These are phyloP conservation scores for Protonibea diacanthus DNA, from an alignment of 2,797 vertebrate species.

Conservation along the genomic window DNA sequence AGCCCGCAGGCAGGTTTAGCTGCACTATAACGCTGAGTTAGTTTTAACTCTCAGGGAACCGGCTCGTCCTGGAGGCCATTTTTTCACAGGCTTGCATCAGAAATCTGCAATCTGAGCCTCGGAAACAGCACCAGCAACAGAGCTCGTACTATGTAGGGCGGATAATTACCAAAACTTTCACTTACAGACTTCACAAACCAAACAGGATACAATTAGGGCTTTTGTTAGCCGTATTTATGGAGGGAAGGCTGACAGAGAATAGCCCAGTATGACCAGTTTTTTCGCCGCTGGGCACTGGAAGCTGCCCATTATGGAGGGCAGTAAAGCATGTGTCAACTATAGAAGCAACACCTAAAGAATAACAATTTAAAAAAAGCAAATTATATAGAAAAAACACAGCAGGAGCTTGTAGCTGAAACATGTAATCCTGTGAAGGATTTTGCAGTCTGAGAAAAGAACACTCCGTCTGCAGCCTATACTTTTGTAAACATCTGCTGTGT, in stretches of 20 bases:
- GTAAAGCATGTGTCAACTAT: constrained; percentile 20
- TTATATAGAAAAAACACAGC: neutral
- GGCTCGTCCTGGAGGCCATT: constrained; percentile 45
- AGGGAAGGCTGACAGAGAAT: constrained; percentile 9
- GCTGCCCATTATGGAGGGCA: constrained; percentile 31
- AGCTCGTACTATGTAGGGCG: constrained; percentile 20
- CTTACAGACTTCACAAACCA: constrained; percentile 37
- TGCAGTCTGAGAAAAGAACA: constrained; percentile 1
- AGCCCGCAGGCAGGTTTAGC: constrained; percentile 38
- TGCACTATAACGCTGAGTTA: constrained; percentile 40
- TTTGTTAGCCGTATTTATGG: constrained; percentile 38
- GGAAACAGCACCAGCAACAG: constrained; percentile 34
- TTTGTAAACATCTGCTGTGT: neutral
- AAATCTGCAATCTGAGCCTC: constrained; percentile 31
- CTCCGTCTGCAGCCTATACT: neutral
- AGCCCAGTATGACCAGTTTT: constrained; percentile 4
- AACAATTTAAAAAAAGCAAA: neutral
- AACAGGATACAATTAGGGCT: constrained; percentile 40
- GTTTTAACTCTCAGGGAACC: constrained; percentile 47
- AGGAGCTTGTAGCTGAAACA: neutral
- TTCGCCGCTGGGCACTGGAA: constrained; percentile 33
- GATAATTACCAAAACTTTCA: constrained; percentile 48
- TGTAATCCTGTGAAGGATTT: neutral
- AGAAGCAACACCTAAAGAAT: constrained; percentile 6
- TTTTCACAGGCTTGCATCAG: constrained; percentile 71